phyloP scores from a whole-genome alignment of 2,113 vertebrate genomes.

The Bettongia penicillata region DNA sequence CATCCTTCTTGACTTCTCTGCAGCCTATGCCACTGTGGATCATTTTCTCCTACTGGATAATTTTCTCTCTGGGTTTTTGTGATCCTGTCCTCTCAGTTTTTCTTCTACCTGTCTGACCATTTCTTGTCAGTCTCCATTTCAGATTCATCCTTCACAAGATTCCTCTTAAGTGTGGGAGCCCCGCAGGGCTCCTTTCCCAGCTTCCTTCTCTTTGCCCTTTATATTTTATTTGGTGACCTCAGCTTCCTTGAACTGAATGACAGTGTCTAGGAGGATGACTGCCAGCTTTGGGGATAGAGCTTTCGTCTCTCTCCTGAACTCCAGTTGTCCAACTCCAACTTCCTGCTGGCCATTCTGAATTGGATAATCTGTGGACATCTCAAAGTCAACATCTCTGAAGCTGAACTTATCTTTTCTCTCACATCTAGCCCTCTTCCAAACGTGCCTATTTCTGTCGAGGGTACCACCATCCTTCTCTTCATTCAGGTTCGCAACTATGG shows the following conservation, averaged over 20 bases:
- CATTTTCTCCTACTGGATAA: background rate
- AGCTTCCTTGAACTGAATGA: background rate
- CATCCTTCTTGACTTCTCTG: background rate
- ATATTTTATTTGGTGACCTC: background rate
- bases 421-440: background rate
- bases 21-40: background rate
- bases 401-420: background rate
- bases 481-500: background rate
- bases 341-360: background rate
- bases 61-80: background rate
- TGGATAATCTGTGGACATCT: background rate
- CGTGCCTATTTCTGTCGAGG: background rate
- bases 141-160: background rate
- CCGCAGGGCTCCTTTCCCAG: background rate
- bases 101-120: too few relatives aligned
- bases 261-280: background rate
- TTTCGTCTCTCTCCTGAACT: background rate
- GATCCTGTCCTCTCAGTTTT: background rate
- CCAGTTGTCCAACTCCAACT: background rate
- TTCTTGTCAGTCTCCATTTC: background rate
- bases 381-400: background rate
- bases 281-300: background rate
- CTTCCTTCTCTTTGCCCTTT: background rate
- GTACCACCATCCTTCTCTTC: background rate
- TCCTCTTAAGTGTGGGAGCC: background rate